Conservation (phyloP, 2,113 vertebrate genomes). For the Catharus minimus region DNA sequence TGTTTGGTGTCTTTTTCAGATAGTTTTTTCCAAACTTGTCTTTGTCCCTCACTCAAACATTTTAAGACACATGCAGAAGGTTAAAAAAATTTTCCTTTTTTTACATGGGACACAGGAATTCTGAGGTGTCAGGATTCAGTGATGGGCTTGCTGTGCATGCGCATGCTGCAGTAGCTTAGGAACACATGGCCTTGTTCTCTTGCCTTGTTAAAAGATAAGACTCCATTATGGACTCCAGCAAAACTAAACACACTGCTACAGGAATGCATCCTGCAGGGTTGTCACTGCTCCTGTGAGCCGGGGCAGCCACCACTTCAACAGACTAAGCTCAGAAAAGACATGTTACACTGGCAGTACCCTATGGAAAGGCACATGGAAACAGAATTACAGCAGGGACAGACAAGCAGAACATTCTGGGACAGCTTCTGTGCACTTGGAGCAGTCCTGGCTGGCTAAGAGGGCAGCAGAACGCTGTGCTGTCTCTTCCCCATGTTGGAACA, state of each 20-base stretch:
- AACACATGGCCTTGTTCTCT: background rate
- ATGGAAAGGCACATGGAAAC: background rate
- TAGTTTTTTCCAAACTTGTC: background rate
- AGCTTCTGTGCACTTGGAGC: too few relatives aligned
- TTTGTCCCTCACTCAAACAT: background rate
- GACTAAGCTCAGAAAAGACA: too few relatives aligned
- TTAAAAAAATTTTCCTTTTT: background rate
- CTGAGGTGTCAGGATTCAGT: background rate
- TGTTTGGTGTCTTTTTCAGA: background rate
- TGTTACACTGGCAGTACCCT: fast-evolving
- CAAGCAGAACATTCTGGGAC: background rate
- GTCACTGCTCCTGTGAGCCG: background rate
- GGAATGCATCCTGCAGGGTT: background rate
- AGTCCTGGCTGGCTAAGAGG: background rate
- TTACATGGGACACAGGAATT: background rate
- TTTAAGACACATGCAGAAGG: background rate
- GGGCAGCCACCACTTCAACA: fast-evolving
- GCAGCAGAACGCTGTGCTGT: background rate
- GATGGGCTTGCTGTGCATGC: background rate
- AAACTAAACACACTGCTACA: background rate
- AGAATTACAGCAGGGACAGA: background rate
- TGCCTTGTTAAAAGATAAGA: background rate
- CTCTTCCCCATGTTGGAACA: background rate
- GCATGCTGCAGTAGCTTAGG: background rate
- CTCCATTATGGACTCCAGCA: background rate